Evolutionary conservation across 2,888 invertebrate species (phyloP), one percentile per base, ranked within the genome.

Genomic region (Alentia gelatinosa): DNA sequence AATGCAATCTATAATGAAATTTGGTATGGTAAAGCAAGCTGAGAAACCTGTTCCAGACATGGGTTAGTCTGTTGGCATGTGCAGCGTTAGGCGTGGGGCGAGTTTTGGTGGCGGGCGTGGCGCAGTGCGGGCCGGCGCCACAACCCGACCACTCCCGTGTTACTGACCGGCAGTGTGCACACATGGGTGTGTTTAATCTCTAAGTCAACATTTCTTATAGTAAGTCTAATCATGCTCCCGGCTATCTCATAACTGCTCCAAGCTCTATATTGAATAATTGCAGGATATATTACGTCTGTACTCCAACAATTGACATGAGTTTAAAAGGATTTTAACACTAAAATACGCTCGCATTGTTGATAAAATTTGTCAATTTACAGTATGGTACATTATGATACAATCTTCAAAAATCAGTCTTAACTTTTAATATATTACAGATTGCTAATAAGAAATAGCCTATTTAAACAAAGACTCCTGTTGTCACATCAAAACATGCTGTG

Each of bases 151-250:
- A 19, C 33, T 74, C 26, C 12, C 37, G 19, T 79, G 39, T 35
- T 79, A 79, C 79, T 79, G 79, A n/a, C 79, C 79, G 35, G 79
- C 79, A 79, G 79, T 39, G 12, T 79, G 23, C 79, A 79, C 39
- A 79, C 35, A 79, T 23, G 39, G 39, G 37, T 15, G 12, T 0
- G 12, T 15, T 35, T 79, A 19, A 79, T n/a, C 19, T 79, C 37
- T 35, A 79, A 35, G 39, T 79, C 12, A 35, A 79, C 39, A 35
- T 23, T 68, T 30, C n/a, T n/a, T 30, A 56, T n/a, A 56, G 19
- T 12, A 56, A 19, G 5, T 56, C 5, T 56, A 56, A 19, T 5
- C 3, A 56, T 12, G 19, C 56, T 5, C 19, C n/a, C n/a, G 56
- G 19, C 3, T 56, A 56, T 56, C 56, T 56, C 56, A 19, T 56